phyloP scores from a whole-genome alignment of 2,113 vertebrate genomes.

The Crypturellus undulatus region DNA sequence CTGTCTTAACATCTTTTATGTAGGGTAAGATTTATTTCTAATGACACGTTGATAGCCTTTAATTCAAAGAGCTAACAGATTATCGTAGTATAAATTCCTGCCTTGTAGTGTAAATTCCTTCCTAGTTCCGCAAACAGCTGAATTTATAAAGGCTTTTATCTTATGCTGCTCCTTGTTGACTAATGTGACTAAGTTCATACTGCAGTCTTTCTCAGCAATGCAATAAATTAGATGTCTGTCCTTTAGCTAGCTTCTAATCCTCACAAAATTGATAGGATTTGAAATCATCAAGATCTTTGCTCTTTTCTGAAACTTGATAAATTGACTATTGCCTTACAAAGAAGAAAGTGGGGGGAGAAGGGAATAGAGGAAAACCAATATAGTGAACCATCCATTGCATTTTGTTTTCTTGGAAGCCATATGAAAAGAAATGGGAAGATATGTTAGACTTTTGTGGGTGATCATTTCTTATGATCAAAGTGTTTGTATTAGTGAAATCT shows the following conservation, averaged over 20 bases:
- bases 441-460: not conserved
- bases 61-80: not conserved
- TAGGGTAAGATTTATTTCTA: not conserved
- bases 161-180: not conserved
- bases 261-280: not conserved
- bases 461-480: not conserved
- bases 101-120: not conserved
- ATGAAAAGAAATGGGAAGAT: not conserved
- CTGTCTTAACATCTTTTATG: not conserved
- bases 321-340: not conserved
- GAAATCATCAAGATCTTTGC: not conserved
- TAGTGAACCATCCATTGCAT: not conserved
- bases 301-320: not conserved
- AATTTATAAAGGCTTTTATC: not conserved
- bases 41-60: not conserved
- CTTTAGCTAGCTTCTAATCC: not conserved
- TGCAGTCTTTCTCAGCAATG: not conserved
- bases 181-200: not conserved
- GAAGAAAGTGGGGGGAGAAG: accelerated
- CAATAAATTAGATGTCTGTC: not conserved
- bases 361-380: not conserved
- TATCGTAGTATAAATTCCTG: not conserved
- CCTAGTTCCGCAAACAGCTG: not conserved
- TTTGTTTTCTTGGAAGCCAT: not conserved
- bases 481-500: not conserved